These are phyloP conservation scores for Podarcis lilfordi DNA, from an alignment of 2,797 vertebrate species.

Conservation along the genomic window DNA sequence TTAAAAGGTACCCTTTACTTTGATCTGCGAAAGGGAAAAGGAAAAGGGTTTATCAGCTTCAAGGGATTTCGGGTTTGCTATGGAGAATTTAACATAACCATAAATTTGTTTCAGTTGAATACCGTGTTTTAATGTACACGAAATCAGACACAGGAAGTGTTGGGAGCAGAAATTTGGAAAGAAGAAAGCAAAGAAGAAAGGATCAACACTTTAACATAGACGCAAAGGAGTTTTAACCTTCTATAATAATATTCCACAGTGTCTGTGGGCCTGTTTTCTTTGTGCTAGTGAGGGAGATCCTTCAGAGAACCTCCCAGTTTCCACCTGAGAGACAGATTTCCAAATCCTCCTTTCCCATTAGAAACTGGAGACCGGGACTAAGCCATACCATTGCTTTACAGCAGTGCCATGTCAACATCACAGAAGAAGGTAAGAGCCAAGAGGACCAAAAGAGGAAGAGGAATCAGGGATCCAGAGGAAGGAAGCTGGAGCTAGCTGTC, in stretches of 20 bases:
- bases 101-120: constrained; percentile 60
- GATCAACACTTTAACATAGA: constrained; percentile 31
- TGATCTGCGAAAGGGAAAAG: constrained; percentile 58
- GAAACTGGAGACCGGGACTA: background rate
- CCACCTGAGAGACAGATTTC: background rate
- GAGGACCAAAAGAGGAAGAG: background rate
- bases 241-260: background rate
- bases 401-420: background rate
- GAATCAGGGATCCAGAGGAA: background rate
- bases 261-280: constrained; percentile 33
- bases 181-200: background rate
- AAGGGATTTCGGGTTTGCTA: constrained; percentile 52
- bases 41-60: constrained; percentile 55
- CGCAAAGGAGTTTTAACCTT: background rate
- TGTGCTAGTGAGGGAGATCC: background rate
- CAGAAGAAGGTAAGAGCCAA: background rate
- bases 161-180: constrained; percentile 36
- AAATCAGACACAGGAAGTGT: constrained; percentile 38
- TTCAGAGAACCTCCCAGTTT: background rate
- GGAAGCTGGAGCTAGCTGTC: too few species aligned
- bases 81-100: constrained; percentile 57
- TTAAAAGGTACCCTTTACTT: constrained; percentile 66
- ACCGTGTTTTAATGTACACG: constrained; percentile 57
- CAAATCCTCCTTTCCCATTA: background rate
- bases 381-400: background rate